phyloP scores from a whole-genome alignment of 2,888 invertebrate species.

The Orchesellides sinensis region DNA sequence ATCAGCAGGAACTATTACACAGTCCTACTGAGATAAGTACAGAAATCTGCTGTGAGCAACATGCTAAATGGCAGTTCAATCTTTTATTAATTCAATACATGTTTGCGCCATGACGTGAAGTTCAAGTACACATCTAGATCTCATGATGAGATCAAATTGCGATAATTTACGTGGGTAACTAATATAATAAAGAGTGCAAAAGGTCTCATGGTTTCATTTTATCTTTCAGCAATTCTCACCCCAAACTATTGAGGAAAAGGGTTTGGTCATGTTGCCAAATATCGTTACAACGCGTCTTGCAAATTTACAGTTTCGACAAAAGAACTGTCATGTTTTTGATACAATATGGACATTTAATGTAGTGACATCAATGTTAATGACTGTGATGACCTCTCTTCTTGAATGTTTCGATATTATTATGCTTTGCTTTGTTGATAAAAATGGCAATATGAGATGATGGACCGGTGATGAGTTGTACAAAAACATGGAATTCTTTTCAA shows the following conservation, averaged over 20 bases:
- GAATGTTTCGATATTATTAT: not conserved
- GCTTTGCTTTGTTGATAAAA: constrained; percentile 35
- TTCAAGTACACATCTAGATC: constrained; percentile 12
- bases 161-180: not conserved
- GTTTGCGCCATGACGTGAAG: not conserved
- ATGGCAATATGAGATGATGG: constrained; percentile 35
- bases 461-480: not conserved
- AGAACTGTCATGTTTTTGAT: constrained; percentile 39
- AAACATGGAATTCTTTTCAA: not conserved
- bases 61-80: constrained; percentile 32
- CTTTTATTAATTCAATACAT: constrained; percentile 40
- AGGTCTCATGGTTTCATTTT: too few species aligned
- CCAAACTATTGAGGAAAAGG: not conserved
- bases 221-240: too few species aligned
- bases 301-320: not conserved
- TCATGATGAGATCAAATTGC: not conserved
- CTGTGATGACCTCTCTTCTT: constrained; percentile 5
- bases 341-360: constrained; percentile 23
- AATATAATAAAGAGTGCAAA: too few species aligned
- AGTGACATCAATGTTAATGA: constrained; percentile 31
- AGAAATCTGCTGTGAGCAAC: constrained; percentile 25
- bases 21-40: constrained; percentile 47
- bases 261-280: not conserved
- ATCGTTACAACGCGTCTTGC: not conserved
- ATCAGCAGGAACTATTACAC: constrained; percentile 40